Evolutionary conservation across 2,113 vertebrate genomes (phyloP).

Genomic region (Hyla sarda): DNA sequence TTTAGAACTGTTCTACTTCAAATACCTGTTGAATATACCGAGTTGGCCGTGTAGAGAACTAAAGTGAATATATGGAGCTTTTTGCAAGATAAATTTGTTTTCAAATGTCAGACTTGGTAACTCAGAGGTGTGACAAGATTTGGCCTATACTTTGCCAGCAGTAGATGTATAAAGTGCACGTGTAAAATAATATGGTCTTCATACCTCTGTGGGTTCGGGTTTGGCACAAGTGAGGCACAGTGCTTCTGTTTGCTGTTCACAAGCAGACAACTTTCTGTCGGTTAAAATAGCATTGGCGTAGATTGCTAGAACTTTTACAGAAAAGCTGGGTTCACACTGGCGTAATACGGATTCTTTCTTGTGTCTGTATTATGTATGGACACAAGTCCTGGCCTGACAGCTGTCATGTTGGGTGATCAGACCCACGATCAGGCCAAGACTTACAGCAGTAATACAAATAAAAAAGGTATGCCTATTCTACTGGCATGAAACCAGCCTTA

Average conservation of each 20-base stretch:
- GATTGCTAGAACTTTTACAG: background rate
- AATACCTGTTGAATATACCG: constrained; percentile 35
- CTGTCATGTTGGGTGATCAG: too few relatives aligned
- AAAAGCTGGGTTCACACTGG: too few relatives aligned
- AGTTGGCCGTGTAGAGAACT: background rate
- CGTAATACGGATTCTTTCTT: too few relatives aligned
- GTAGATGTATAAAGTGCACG: background rate
- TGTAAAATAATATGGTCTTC: constrained; percentile 25
- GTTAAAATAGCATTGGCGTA: background rate
- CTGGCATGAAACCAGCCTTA: too few relatives aligned
- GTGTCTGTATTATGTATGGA: too few relatives aligned
- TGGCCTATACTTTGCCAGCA: constrained; percentile 27
- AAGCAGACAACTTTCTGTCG: background rate
- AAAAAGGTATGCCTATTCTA: too few relatives aligned
- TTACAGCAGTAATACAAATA: too few relatives aligned
- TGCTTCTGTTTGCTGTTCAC: constrained; percentile 12
- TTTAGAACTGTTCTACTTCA: background rate
- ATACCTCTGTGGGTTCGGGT: constrained; percentile 28
- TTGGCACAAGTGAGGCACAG: background rate
- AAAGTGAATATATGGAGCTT: background rate
- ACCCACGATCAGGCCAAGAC: too few relatives aligned
- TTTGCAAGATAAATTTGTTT: constrained; percentile 37
- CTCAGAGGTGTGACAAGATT: constrained; percentile 38
- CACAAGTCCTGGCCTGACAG: too few relatives aligned
- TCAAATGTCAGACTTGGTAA: constrained; percentile 24